Conservation (phyloP, 2,797 vertebrate species). For the Oryzias sinensis region DNA sequence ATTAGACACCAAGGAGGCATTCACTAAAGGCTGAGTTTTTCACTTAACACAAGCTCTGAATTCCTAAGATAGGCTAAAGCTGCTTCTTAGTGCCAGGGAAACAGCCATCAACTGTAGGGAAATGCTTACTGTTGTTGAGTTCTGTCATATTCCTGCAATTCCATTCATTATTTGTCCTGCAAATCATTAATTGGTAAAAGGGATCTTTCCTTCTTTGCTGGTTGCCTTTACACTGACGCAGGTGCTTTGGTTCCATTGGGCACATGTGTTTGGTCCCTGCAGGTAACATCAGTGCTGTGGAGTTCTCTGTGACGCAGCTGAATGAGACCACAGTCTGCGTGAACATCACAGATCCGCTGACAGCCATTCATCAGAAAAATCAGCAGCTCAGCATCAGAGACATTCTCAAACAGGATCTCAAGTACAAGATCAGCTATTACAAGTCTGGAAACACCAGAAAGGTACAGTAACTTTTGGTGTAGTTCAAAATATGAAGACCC, state of each 20-base stretch:
- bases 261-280: not conserved
- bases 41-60: too few relatives aligned
- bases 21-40: too few relatives aligned
- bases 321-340: slow-evolving; percentile 64
- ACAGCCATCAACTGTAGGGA: too few relatives aligned
- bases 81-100: too few relatives aligned
- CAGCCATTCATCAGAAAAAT: slow-evolving; percentile 52
- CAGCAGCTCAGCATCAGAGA: slow-evolving; percentile 80
- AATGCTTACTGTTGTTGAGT: too few relatives aligned
- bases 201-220: not conserved
- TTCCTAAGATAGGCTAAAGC: too few relatives aligned
- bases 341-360: slow-evolving; percentile 77
- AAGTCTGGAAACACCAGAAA: slow-evolving; percentile 85
- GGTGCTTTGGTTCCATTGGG: not conserved
- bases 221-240: not conserved
- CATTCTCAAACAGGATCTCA: slow-evolving; percentile 79
- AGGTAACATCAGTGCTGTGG: slow-evolving; percentile 84
- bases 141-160: too few relatives aligned
- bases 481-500: too few relatives aligned
- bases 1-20: too few relatives aligned
- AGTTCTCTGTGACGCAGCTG: slow-evolving; percentile 59
- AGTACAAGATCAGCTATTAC: slow-evolving; percentile 83
- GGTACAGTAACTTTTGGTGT: slow-evolving; percentile 30
- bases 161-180: too few relatives aligned
- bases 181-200: not conserved